These are phyloP conservation scores for Papilio glaucus DNA, from an alignment of 1,140 invertebrate species.

Conservation along the genomic window DNA sequence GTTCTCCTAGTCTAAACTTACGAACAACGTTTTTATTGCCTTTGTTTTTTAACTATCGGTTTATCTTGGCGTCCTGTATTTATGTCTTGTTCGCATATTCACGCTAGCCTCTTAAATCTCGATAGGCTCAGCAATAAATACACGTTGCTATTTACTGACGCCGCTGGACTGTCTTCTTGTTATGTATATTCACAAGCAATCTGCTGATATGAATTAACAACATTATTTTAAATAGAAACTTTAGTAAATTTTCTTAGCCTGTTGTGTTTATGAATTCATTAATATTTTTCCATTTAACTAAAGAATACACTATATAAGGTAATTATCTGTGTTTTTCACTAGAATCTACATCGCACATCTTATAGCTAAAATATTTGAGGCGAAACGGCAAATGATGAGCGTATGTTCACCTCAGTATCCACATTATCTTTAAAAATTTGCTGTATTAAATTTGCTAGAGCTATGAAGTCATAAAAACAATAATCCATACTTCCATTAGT, in stretches of 20 bases:
- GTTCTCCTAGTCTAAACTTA: not conserved
- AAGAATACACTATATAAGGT: too few species aligned
- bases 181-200: not conserved
- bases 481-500: not conserved
- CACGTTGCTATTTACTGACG: conserved; percentile 55
- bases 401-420: too few species aligned
- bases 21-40: not conserved
- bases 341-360: too few species aligned
- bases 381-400: too few species aligned
- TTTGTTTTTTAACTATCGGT: conserved; percentile 9
- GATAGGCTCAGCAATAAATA: conserved; percentile 50
- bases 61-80: conserved; percentile 12
- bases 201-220: not conserved
- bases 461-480: too few species aligned
- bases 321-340: too few species aligned
- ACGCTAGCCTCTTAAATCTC: conserved; percentile 39
- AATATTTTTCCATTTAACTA: too few species aligned
- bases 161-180: conserved; percentile 44
- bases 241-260: too few species aligned
- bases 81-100: conserved; percentile 20
- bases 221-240: not conserved
- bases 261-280: too few species aligned
- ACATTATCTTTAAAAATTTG: too few species aligned
- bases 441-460: too few species aligned
- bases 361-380: too few species aligned